phyloP scores from a whole-genome alignment of 2,888 invertebrate genomes.

The Pristionchus maxplancki region DNA sequence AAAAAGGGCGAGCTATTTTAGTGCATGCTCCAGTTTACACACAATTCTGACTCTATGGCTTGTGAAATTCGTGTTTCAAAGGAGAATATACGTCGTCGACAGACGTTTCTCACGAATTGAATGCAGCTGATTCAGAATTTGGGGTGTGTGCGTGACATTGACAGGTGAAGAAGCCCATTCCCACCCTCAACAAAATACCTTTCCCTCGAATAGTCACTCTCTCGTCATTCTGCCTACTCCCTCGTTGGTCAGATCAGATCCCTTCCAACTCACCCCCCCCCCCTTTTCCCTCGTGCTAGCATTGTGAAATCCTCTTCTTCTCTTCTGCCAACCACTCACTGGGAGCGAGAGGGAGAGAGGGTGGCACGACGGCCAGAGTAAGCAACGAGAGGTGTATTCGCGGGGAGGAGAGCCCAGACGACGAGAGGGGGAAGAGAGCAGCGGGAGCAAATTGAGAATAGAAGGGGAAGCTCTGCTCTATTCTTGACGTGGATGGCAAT shows the following conservation, averaged over 20 bases:
- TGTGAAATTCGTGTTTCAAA: neutral
- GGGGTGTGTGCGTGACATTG: neutral
- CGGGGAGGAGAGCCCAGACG: neutral
- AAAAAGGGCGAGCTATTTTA: neutral
- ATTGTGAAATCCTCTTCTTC: conserved; percentile 45
- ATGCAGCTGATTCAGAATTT: neutral
- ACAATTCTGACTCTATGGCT: neutral
- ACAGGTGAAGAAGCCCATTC: conserved; percentile 5
- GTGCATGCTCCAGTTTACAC: neutral
- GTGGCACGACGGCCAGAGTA: neutral
- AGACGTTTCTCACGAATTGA: neutral
- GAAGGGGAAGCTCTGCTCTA: neutral
- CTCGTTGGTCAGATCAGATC: neutral
- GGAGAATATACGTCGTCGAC: neutral
- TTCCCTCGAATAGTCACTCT: neutral
- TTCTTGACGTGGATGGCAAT: conserved; percentile 45
- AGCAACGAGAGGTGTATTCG: neutral
- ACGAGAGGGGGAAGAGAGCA: neutral
- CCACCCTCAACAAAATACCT: neutral
- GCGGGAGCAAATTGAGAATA: conserved; percentile 31
- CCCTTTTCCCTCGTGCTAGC: conserved; percentile 19
- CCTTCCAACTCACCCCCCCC: neutral
- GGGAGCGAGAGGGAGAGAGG: conserved; percentile 22
- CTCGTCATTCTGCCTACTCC: neutral
- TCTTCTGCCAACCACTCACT: conserved; percentile 35